Percentiles rank a stretch among this genome's conserved stretches.
Evolutionary conservation across 1,140 invertebrate genomes (phyloP).

Genomic region (Cydia strobilella): DNA sequence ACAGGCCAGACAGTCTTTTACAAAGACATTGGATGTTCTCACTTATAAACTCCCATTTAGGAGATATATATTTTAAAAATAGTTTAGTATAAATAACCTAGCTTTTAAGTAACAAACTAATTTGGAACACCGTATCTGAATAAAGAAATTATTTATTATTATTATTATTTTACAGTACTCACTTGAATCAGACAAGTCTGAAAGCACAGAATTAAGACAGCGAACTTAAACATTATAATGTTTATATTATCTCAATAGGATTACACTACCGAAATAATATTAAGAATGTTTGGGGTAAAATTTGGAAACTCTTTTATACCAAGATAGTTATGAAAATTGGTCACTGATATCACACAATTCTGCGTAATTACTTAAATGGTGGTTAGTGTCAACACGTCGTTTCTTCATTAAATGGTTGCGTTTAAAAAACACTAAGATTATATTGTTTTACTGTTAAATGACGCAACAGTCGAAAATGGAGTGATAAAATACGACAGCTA

Average conservation of each 20-base stretch:
- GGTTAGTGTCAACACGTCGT: not conserved
- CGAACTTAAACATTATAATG: conserved; percentile 37
- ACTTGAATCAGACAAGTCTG: conserved; percentile 41
- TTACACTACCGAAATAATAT: not conserved
- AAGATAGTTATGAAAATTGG: conserved; percentile 1
- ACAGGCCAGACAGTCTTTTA: too few relatives aligned
- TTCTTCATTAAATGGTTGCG: not conserved
- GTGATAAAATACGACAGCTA: not conserved
- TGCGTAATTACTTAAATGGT: not conserved
- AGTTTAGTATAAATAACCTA: too few relatives aligned
- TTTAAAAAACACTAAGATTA: not conserved
- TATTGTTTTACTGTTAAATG: not conserved
- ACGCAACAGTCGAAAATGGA: not conserved
- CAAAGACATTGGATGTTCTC: too few relatives aligned
- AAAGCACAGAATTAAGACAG: conserved; percentile 41
- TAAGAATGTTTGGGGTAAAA: conserved; percentile 36
- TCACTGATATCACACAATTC: not conserved
- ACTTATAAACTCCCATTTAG: too few relatives aligned
- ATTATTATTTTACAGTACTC: conserved; percentile 37
- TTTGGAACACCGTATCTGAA: too few relatives aligned
- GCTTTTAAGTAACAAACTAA: too few relatives aligned
- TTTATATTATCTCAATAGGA: not conserved
- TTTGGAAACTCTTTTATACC: not conserved
- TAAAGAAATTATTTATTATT: too few relatives aligned
- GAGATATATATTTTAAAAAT: too few relatives aligned